Percentiles rank a stretch among this genome's conserved stretches.
Evolutionary conservation across 2,888 invertebrate species (phyloP).

Genomic region (Sialis lutaria): DNA sequence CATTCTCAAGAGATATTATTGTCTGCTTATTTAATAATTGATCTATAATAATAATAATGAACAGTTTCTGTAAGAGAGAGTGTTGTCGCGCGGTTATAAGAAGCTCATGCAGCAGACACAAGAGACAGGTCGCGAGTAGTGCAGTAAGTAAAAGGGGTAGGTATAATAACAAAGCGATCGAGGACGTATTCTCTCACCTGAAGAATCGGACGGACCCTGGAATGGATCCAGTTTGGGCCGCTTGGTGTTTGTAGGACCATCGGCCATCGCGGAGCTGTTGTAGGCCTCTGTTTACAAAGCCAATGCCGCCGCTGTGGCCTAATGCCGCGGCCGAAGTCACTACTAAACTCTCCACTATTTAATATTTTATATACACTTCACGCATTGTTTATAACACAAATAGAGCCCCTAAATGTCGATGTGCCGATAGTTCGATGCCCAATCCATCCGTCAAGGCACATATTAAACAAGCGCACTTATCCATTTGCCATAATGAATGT

Average conservation of each 20-base stretch:
- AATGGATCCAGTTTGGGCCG: constrained; percentile 83
- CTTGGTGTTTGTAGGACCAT: constrained; percentile 88
- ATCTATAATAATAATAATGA: too few species aligned
- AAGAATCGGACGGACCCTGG: constrained; percentile 63
- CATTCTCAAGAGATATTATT: too few species aligned
- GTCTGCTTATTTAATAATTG: too few species aligned
- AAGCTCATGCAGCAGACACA: neutral
- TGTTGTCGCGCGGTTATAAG: neutral
- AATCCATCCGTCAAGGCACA: constrained; percentile 61
- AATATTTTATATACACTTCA: constrained; percentile 23
- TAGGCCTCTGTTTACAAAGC: constrained; percentile 42
- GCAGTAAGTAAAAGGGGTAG: neutral
- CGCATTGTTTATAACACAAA: constrained; percentile 25
- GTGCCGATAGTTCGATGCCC: constrained; percentile 50
- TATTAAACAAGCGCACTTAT: constrained; percentile 50
- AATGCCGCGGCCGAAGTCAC: constrained; percentile 24
- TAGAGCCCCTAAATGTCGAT: constrained; percentile 37
- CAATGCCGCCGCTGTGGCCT: constrained; percentile 28
- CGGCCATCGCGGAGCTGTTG: constrained; percentile 50
- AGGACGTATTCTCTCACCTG: constrained; percentile 40
- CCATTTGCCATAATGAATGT: constrained; percentile 68
- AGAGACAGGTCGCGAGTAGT: neutral
- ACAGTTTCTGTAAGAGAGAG: too few species aligned
- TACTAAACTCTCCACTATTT: constrained; percentile 25
- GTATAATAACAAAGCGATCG: neutral